Evolutionary conservation across 2,113 vertebrate genomes (phyloP), one percentile per base, ranked within the genome.

Genomic region (Brachirus orientalis): DNA sequence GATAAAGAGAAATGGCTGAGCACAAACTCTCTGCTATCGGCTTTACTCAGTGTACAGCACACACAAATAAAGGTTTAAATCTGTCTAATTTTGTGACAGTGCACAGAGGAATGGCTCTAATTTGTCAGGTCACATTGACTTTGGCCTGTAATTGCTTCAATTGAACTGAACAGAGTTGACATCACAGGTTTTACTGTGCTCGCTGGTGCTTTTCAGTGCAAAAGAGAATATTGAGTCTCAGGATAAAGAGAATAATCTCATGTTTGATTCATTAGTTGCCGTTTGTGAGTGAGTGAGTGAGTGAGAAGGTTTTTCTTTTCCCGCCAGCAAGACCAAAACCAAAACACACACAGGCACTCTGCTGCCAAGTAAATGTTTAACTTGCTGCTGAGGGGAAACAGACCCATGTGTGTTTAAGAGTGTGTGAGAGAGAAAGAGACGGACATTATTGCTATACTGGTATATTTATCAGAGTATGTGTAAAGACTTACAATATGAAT

Each of bases 311-410:
- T 10, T 68, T 7, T 61, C 75, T 36, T 65, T 18, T 6, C 28
- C 28, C 6, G 28, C n/a, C n/a, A n/a, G n/a, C n/a, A n/a, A n/a
- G n/a, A n/a, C n/a, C n/a, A n/a, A n/a, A n/a, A n/a, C n/a, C n/a
- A 46, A 18, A 44, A 74, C 69, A 77, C 55, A 45, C 16, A 45
- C 44, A 45, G 6, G 13, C 44, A 52, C 56, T 14, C 16, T 40
- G 1, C 69, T 66, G 73, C 63, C 56, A 59, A 47, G 47, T 13
- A 79, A 85, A 84, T 83, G 79, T 85, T 88, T 62, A 67, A 80
- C n/a, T 47, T 69, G 22, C 57, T 61, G 8, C 60, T 63, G 46
- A 40, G 20, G 53, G 79, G 74, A 77, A 40, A 70, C 35, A 43
- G 35, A 55, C 65, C 68, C 14, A 22, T 52, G 48, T 51, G 48